These are phyloP conservation scores for Myotis pilosus DNA, from an alignment of 2,797 vertebrate genomes.

Conservation along the genomic window DNA sequence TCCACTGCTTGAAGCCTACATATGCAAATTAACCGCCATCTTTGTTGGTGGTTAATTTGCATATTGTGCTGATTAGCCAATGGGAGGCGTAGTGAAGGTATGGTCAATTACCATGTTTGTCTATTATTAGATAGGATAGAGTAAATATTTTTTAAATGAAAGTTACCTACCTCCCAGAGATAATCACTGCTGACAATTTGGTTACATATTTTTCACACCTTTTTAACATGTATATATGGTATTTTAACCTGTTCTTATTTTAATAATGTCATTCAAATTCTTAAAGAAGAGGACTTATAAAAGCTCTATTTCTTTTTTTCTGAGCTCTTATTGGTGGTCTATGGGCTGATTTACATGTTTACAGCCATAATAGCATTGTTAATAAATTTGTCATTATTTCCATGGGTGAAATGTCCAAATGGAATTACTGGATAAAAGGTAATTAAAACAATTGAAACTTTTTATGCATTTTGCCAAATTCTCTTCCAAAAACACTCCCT, in stretches of 20 bases:
- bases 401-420: background rate
- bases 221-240: background rate
- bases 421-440: background rate
- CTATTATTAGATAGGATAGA: too few species aligned
- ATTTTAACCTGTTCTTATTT: background rate
- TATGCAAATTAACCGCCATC: too few species aligned
- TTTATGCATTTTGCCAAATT: background rate
- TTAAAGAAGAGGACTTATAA: background rate
- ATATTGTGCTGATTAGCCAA: too few species aligned
- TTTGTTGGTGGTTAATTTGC: too few species aligned
- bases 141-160: background rate
- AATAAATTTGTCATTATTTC: background rate
- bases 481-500: background rate
- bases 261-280: background rate
- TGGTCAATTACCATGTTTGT: too few species aligned
- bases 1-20: too few species aligned
- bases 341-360: background rate
- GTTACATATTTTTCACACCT: background rate
- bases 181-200: background rate
- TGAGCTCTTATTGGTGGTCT: background rate
- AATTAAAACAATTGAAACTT: background rate
- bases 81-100: too few species aligned
- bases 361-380: background rate
- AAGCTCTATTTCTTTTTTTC: background rate
- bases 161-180: background rate